phyloP scores from a whole-genome alignment of 2,797 vertebrate species.

The Phoeniculus purpureus region DNA sequence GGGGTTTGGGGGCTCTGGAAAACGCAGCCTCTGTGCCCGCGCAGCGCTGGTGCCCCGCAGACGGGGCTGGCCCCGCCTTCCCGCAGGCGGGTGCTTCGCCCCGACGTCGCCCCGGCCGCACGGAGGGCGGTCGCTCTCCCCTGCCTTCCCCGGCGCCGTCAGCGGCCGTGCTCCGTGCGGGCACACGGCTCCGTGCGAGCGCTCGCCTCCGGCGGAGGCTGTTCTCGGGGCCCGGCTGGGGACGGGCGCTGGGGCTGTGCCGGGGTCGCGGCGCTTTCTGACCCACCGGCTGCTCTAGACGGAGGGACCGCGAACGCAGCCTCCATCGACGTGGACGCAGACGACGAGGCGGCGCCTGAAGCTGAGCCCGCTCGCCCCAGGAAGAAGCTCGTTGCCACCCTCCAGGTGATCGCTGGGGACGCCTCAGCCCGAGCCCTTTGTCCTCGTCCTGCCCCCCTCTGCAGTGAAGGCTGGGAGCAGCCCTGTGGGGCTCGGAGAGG shows the following conservation, averaged over 20 bases:
- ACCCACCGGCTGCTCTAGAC: constrained; percentile 69
- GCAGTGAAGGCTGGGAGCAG: background rate
- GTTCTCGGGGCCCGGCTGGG: too few species aligned
- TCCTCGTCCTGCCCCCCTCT: background rate
- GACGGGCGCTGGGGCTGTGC: too few species aligned
- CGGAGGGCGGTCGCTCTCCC: too few species aligned
- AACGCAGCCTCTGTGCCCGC: background rate
- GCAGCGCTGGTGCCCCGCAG: background rate
- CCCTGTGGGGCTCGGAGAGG: background rate
- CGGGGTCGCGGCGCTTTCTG: too few species aligned
- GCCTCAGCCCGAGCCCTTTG: background rate
- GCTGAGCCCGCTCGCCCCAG: constrained; percentile 77
- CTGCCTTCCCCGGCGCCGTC: too few species aligned
- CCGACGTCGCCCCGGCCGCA: too few species aligned
- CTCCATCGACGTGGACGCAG: constrained; percentile 77
- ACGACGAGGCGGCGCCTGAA: constrained; percentile 79
- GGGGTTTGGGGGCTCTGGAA: background rate
- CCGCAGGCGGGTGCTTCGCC: too few species aligned
- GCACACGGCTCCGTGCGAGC: too few species aligned
- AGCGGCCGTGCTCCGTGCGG: too few species aligned
- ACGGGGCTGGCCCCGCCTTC: too few species aligned
- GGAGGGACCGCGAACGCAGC: constrained; percentile 78
- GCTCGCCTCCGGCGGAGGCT: too few species aligned
- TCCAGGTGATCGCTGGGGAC: constrained; percentile 79
- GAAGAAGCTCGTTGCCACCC: constrained; percentile 84